These are phyloP conservation scores for Aporrectodea caliginosa DNA, from an alignment of 1,140 invertebrate species.

Conservation along the genomic window DNA sequence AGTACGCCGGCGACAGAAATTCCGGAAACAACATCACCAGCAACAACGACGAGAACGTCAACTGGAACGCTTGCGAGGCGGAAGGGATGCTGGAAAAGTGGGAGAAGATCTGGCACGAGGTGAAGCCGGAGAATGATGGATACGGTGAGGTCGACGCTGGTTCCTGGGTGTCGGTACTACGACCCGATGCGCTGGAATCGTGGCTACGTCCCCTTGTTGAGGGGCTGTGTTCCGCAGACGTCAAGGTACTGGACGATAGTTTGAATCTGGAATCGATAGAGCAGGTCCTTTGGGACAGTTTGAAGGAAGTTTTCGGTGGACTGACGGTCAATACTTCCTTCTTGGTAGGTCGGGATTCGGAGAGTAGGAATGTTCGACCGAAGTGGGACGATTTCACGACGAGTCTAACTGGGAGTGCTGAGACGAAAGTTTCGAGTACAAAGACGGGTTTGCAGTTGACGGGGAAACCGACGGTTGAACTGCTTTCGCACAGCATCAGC, in stretches of 20 bases:
- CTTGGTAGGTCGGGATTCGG: no score
- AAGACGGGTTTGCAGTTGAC: no score
- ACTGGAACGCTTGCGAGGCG: not conserved
- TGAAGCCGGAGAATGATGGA: not conserved
- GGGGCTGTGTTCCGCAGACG: not conserved
- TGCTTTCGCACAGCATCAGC: not conserved
- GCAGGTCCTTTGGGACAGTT: not conserved
- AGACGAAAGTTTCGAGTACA: no score
- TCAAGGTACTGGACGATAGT: not conserved
- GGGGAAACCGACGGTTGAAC: not conserved
- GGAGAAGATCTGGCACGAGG: not conserved
- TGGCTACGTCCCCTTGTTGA: not conserved
- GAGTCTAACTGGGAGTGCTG: no score
- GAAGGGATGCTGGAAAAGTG: not conserved
- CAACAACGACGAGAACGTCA: not conserved
- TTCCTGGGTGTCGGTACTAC: no score
- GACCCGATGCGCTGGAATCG: not conserved
- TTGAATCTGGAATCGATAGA: not conserved
- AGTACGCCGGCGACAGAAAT: no score
- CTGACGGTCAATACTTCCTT: not conserved
- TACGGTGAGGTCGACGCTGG: no score
- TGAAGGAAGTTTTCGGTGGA: not conserved
- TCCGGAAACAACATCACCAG: no score
- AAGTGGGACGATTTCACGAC: no score
- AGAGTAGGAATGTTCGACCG: no score